A percentile compares a stretch with the other conserved stretches of the same genome.
phyloP scores from a whole-genome alignment of 2,888 invertebrate species.

The Xestoiulus laeticollis region DNA sequence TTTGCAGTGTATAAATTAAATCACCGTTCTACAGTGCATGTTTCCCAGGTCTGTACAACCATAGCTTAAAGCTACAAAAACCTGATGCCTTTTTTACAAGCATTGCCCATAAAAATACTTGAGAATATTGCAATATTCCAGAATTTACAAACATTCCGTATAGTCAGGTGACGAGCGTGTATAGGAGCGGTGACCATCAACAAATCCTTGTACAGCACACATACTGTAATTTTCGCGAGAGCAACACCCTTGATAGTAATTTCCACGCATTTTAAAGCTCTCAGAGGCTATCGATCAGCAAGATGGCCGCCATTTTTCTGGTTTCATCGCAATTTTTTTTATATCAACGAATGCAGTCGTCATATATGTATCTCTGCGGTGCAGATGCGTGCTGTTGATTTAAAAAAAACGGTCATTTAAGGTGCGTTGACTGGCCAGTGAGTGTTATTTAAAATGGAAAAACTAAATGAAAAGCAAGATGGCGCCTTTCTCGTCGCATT shows the following conservation, averaged over 20 bases:
- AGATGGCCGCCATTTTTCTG: background rate
- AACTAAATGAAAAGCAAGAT: background rate
- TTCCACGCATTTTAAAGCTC: background rate
- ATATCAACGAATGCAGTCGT: background rate
- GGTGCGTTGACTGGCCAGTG: background rate
- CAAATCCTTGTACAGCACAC: background rate
- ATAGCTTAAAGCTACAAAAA: no score
- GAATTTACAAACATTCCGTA: background rate
- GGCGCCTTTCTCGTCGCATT: background rate
- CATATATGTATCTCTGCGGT: background rate
- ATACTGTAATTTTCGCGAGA: background rate
- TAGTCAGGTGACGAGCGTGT: background rate
- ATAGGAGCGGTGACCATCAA: background rate
- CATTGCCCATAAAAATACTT: no score
- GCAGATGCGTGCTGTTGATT: background rate
- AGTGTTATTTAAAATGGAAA: background rate
- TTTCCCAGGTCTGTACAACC: no score
- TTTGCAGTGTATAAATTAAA: no score
- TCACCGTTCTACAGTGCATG: no score
- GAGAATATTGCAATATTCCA: no score
- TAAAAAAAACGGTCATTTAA: background rate
- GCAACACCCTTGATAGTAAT: background rate
- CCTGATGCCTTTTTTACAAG: no score
- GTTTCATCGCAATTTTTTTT: background rate
- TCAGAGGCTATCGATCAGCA: background rate